Percentiles rank a stretch among this genome's conserved stretches.
These are phyloP conservation scores for Mystacides longicornis DNA, from an alignment of 2,888 invertebrate genomes.

Conservation along the genomic window DNA sequence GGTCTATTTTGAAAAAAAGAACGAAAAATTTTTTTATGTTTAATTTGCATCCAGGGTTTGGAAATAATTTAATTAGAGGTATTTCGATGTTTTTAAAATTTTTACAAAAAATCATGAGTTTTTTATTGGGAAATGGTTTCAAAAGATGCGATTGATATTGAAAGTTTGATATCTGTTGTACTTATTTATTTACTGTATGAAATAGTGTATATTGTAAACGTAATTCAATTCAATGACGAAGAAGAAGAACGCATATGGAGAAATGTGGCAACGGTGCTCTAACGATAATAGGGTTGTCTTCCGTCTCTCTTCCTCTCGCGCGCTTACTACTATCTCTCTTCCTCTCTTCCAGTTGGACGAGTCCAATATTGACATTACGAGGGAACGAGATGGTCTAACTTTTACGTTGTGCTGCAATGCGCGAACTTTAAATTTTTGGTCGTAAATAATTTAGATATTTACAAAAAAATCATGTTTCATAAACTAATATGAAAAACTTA, in stretches of 20 bases:
- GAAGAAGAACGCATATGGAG: constrained; percentile 9
- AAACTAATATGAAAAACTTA: too few species aligned
- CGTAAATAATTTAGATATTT: too few species aligned
- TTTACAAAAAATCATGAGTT: neutral
- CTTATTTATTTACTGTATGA: neutral
- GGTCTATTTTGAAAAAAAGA: constrained; percentile 1
- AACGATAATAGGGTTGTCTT: constrained; percentile 28
- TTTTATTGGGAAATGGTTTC: neutral
- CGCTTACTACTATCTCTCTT: constrained; percentile 27
- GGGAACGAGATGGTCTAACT: too few species aligned
- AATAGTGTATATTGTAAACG: neutral
- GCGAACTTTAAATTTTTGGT: too few species aligned
- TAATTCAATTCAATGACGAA: constrained; percentile 10
- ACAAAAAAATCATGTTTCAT: too few species aligned
- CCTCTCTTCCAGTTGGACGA: constrained; percentile 41
- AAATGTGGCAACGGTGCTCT: constrained; percentile 18
- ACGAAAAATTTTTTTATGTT: constrained; percentile 7
- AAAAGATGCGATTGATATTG: neutral
- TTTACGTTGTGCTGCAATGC: too few species aligned
- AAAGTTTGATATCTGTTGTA: too few species aligned
- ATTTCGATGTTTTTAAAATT: neutral
- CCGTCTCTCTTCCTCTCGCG: constrained; percentile 42
- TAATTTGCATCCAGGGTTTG: constrained; percentile 7
- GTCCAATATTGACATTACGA: constrained; percentile 38
- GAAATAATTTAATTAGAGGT: constrained; percentile 4